Evolutionary conservation across 2,797 vertebrate genomes (phyloP), one percentile per base, ranked within the genome.

Genomic region (Urophycis tenuis): DNA sequence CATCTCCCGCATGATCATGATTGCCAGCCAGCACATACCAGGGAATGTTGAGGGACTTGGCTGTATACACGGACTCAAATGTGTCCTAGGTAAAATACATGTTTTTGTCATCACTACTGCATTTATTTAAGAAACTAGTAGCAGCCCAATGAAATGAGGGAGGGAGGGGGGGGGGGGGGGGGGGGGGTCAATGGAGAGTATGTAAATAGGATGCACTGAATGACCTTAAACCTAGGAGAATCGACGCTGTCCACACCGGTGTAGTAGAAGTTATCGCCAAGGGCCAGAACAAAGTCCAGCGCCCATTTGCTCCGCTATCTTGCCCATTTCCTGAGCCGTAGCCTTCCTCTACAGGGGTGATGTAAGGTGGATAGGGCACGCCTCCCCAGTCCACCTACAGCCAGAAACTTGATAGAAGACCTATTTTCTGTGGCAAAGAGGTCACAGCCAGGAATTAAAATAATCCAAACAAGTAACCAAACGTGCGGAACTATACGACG

Each of bases 181-280:
- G n/a, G n/a, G n/a, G n/a, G n/a, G n/a, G n/a, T n/a, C n/a, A n/a
- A n/a, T n/a, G n/a, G n/a, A n/a, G n/a, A n/a, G n/a, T n/a, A n/a
- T n/a, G 15, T 49, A 17, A 49, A 53, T n/a, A n/a, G 49, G 22
- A n/a, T n/a, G 22, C 22, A n/a, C 76, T 0, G 33, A 74, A 85
- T 78, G 34, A 97, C 97, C 95, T 95, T 91, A 88, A 98, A 98
- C 2, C 97, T 90, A 45, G 93, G 93, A 83, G 97, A 97, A 3
- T 93, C 90, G 67, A 93, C 93, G 0, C 92, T 92, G 4, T 78
- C 74, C 76, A 98, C 96, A 0, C 97, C 97, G 31, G 75, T 90
- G 85, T 93, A 97, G 88, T 98, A 98, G 89, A 98, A 98, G 81
- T 98, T 98, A 88, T 98, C 97, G 0, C 97, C 97, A 0, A 98